Evolutionary conservation across 1,140 invertebrate species (phyloP), one percentile per base, ranked within the genome.

Genomic region (Ostrea edulis): DNA sequence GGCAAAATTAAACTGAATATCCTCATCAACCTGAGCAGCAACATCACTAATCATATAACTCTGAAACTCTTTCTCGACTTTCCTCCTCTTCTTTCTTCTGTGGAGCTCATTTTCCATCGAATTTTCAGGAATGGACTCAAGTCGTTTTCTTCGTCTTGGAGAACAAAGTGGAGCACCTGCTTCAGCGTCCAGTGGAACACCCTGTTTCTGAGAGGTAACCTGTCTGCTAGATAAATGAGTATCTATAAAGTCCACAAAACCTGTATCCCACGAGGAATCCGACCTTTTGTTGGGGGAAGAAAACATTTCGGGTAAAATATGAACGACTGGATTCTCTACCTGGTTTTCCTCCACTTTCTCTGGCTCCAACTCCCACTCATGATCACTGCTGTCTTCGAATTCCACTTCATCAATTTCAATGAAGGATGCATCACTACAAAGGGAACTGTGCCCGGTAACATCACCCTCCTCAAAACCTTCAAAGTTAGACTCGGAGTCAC

Each of bases 221-320:
- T 83, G 17, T 53, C 17, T 22, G 11, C 20, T 83, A n/a, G 87
- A 85, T 2, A 89, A 12, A n/a, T 89, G 88, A 44, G 71, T 81
- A 11, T 90, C 86, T 55, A 91, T 89, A 86, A 86, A 90, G 44
- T 84, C 77, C 35, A 90, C 89, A 89, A 87, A 87, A 22, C 89
- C 89, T 53, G 90, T 90, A 85, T 86, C 89, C 91, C 91, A 91
- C 0, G 91, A 91, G 0, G 91, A 91, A 82, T 90, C 88, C 8
- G 91, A 90, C 8, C 82, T 86, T 88, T 90, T 90, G 17, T 87
- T 83, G 35, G 91, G 91, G 22, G 91, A 91, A 9, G 89, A 87
- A 65, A 91, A 88, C 25, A 77, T 86, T n/a, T 68, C 55, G 71
- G 88, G 87, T 8, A 53, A 62, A 0, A 88, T 54, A n/a, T 89